These are phyloP conservation scores for Mythimna albipuncta DNA, from an alignment of 2,888 invertebrate species.

Conservation along the genomic window DNA sequence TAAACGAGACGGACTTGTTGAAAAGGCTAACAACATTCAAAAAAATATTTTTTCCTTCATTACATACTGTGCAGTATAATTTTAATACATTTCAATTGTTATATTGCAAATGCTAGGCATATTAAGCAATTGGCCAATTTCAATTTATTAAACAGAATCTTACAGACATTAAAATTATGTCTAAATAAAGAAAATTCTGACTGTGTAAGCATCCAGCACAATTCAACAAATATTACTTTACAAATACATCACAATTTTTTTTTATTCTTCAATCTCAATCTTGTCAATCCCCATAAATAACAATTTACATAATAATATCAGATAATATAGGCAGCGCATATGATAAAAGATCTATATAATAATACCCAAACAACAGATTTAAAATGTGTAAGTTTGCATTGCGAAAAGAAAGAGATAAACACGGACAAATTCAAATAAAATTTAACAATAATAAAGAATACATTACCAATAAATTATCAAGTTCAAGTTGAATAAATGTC, in stretches of 20 bases:
- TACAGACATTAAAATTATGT: neutral
- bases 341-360: slow-evolving; percentile 9
- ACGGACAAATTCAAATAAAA: neutral
- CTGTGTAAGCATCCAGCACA: too few species aligned
- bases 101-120: slow-evolving; percentile 7
- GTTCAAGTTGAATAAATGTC: neutral
- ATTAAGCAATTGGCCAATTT: slow-evolving; percentile 3
- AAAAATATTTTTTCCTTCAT: neutral
- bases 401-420: neutral
- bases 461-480: neutral
- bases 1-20: neutral
- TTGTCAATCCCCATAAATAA: too few species aligned
- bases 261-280: neutral
- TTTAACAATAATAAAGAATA: neutral
- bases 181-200: neutral
- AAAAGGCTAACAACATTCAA: neutral
- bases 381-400: neutral
- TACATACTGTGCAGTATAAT: neutral
- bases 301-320: neutral
- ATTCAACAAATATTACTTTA: slow-evolving; percentile 1
- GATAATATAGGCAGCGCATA: slow-evolving; percentile 9
- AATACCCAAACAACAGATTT: neutral
- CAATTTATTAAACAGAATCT: neutral
- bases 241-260: neutral
- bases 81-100: neutral